Base-by-base conservation (phyloP, 2,888 invertebrate species). In the Hemaris fuciformis region DNA sequence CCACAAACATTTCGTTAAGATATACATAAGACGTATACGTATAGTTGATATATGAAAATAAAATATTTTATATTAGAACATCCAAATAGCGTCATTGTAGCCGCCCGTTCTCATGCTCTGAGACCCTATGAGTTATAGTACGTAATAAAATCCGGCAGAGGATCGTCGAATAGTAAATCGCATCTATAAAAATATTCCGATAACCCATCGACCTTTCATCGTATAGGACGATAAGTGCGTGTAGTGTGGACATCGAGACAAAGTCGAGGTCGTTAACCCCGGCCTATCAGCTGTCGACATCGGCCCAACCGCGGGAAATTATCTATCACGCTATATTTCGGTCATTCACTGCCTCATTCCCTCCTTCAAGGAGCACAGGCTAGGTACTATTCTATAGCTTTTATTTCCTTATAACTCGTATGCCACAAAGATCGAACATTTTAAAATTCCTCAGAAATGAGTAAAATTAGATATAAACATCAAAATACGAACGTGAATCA, bases 281-380 rank as follows among this genome's bases (percentile, higher is more conserved):
- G 62, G 72, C 74, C 84, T 91, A 91, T 92, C 91, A 91, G 90
- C 91, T 90, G 91, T 90, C 90, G 89, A 89, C 89, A 90, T 86
- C 88, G 82, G 77, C 75, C 77, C 79, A 81, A 82, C 80, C 76
- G 80, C 80, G 81, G 80, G 80, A 86, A 86, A 86, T 89, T 88
- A 90, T 90, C 86, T 87, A 83, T 81, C 79, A 82, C 79, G 79
- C 82, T 72, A 83, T 86, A 85, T 89, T 86, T 89, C 87, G 88
- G 84, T 85, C 84, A 76, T 85, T 85, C 81, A 84, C 81, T 82
- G 81, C 70, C 73, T 71, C 61, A 64, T 69, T 71, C 74, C 70
- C 75, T 53, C 74, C 72, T 60, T 41, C 41, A 38, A 53, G 53
- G 27, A 31, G 31, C 31, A 18, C 10, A 27, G 27, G 18, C 10